Base-by-base conservation (phyloP, 1,140 invertebrate genomes). In the Papilio polytes region DNA sequence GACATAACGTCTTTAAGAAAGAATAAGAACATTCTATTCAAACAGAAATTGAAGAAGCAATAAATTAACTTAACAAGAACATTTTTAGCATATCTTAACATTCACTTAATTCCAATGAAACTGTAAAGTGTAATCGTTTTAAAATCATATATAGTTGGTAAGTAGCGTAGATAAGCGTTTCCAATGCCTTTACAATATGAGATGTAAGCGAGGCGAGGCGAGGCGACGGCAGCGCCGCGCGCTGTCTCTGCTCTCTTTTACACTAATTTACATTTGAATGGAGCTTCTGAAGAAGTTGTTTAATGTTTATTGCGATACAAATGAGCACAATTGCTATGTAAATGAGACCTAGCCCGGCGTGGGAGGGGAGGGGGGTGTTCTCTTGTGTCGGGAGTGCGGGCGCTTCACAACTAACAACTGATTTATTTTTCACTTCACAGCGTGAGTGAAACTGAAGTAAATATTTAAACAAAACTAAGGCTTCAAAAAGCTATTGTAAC, bases 251-350 rank as follows among this genome's bases (percentile, higher is more conserved):
- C 26, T 31, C 63, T 31, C 63, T 31, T 70, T 31, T 70, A 70
- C 63, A 31, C 63, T 70, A 70, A 70, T 70, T 70, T 70, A 70
- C 63, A 70, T 70, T 70, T 70, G 63, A 70, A 70, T 70, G 63
- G 63, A 70, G 63, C 63, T 70, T 31, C 63, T 70, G 63, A 70
- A 59, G 56, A 22, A 70, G 63, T 70, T 70, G 63, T 70, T 70
- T 63, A 63, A 63, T 63, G 59, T 63, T 63, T 63, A 63, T 26
- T 63, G 59, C 59, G 59, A 63, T 63, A 63, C 59, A 63, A 63
- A 63, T 63, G 59, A 63, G 59, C 10, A 63, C 59, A 26, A 63
- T 63, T 63, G 59, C 59, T 63, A 63, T 63, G 59, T 70, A 70
- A 70, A 70, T 70, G 26, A 70, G 59, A 59, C 10, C 20, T n/a